Evolutionary conservation across 2,888 invertebrate species (phyloP).

Genomic region (Labia minor): DNA sequence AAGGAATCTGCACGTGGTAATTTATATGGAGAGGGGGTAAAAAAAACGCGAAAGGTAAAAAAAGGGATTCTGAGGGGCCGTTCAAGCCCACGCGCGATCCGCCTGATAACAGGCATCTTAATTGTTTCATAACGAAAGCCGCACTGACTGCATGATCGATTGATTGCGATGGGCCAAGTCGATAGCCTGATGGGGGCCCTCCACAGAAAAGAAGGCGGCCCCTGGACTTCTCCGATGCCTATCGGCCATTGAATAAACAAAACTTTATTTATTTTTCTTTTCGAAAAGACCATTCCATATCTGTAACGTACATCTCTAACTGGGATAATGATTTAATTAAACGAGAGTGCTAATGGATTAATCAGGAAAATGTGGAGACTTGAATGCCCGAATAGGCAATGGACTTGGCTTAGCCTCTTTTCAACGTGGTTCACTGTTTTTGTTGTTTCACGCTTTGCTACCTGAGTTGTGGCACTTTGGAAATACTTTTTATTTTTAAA

Average conservation of each 20-base stretch:
- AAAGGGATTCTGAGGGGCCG: no score
- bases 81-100: neutral
- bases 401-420: no score
- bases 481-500: no score
- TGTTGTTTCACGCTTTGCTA: no score
- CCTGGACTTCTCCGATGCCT: neutral
- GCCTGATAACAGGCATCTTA: neutral
- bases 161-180: constrained; percentile 13
- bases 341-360: constrained; percentile 3
- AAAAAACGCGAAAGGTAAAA: no score
- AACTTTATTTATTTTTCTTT: constrained; percentile 6
- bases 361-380: neutral
- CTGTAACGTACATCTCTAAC: neutral
- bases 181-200: constrained; percentile 7
- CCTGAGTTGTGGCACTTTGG: no score
- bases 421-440: no score
- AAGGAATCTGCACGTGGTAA: no score
- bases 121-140: constrained; percentile 13
- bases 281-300: neutral
- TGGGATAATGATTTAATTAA: constrained; percentile 3
- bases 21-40: no score
- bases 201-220: neutral
- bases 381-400: no score
- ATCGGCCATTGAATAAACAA: constrained; percentile 8
- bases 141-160: neutral